Base-by-base conservation (phyloP, 2,113 vertebrate genomes). In the Turnix velox region DNA sequence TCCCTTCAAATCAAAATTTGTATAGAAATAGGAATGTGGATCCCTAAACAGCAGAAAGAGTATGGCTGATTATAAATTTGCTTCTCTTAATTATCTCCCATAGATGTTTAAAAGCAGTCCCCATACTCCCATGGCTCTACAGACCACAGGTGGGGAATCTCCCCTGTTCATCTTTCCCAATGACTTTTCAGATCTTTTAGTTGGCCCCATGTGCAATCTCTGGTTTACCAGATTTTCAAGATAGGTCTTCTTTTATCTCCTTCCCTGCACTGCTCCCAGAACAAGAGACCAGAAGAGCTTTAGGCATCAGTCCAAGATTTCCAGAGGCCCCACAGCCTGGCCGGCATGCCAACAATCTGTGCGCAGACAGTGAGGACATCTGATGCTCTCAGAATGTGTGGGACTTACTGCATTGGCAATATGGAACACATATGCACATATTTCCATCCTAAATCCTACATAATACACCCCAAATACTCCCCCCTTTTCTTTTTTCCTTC, bases 371-470 rank as follows among this genome's bases (percentile, higher is more conserved):
- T 1, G 54, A 88, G 69, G 78, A 75, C 84, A 93, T 77, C 81
- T 87, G 91, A 95, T 37, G 80, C 43, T 71, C 73, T 95, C 2
- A 0, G 40, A 88, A 81, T 1, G 24, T 20, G 80, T 46, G 69
- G 77, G 77, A 81, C 84, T 89, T 2, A 0, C 84, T 84, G 61
- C 57, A 84, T 0, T 65, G 69, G 69, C 90, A 92, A 92, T 79
- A 68, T 75, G 77, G 91, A 94, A 84, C 81, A 89, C 87, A 91
- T 39, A 81, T 78, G 87, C 57, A 88, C 61, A 31, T n/a, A 91
- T 33, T 94, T 89, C 77, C 52, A 89, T 28, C 87, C 81, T 79
- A 92, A 94, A 87, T 88, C 77, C 84, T 30, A 78, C n/a, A 43
- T 82, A 83, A 90, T 59, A 77, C 25, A 63, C 37, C 51, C 39